These are phyloP conservation scores for Leistus spinibarbis DNA, from an alignment of 2,888 invertebrate genomes.

Conservation along the genomic window DNA sequence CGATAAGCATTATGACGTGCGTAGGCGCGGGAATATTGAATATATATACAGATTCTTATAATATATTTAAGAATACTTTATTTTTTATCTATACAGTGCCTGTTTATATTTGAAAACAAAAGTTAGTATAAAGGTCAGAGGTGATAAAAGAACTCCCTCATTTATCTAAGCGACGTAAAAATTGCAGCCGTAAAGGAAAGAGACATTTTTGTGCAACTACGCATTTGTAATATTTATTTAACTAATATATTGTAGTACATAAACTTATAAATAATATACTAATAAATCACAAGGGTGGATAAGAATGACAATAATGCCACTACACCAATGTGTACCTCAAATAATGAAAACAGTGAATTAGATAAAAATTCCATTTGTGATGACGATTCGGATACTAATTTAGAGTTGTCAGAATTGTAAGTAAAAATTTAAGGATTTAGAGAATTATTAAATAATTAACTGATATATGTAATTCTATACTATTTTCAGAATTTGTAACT, in stretches of 20 bases:
- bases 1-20: too few relatives aligned
- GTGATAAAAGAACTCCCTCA: neutral
- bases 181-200: neutral
- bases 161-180: neutral
- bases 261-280: neutral
- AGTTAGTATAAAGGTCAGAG: neutral
- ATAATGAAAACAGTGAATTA: neutral
- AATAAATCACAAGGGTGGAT: neutral
- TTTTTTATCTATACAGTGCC: too few relatives aligned
- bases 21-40: too few relatives aligned
- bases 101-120: too few relatives aligned
- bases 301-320: neutral
- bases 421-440: neutral
- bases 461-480: neutral
- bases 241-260: neutral
- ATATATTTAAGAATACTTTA: too few relatives aligned
- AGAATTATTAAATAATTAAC: neutral
- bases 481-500: neutral
- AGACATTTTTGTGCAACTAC: neutral
- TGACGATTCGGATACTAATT: neutral
- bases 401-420: neutral
- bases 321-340: neutral
- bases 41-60: too few relatives aligned
- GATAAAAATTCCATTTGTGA: neutral
- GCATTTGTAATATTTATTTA: neutral